These are phyloP conservation scores for Poeciliopsis infans DNA, from an alignment of 2,797 vertebrate genomes.

Conservation along the genomic window DNA sequence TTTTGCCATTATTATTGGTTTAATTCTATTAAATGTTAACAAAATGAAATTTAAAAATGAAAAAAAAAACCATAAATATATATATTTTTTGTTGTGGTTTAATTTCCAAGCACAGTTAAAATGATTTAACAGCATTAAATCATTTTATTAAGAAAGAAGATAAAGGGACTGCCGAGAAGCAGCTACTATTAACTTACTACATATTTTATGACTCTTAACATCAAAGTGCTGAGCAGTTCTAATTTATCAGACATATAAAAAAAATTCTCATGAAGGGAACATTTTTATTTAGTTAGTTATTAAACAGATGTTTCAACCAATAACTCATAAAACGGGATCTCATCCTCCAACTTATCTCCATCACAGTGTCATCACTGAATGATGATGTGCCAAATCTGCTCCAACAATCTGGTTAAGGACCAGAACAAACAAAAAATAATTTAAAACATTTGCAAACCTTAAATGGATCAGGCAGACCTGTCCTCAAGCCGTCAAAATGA, in stretches of 20 bases:
- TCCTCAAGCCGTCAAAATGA: background rate
- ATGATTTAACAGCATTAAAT: slow-evolving; percentile 15
- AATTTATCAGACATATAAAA: slow-evolving; percentile 12
- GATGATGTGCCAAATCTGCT: too few species aligned
- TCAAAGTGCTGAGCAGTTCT: slow-evolving; percentile 8
- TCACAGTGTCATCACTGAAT: background rate
- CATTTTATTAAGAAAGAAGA: slow-evolving; percentile 11
- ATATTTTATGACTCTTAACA: slow-evolving; percentile 39
- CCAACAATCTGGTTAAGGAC: background rate
- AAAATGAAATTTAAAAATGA: background rate
- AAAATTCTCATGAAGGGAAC: slow-evolving; percentile 17
- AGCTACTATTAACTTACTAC: slow-evolving; percentile 32
- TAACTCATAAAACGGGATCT: background rate
- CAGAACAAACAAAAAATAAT: background rate
- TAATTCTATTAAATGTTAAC: background rate
- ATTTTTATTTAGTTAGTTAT: slow-evolving; percentile 1
- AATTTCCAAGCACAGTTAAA: slow-evolving; percentile 7
- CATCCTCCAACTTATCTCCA: background rate
- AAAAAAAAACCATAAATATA: background rate
- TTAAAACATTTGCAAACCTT: background rate
- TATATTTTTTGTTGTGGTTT: background rate
- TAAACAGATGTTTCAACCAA: background rate
- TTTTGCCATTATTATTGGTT: background rate
- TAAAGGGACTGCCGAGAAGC: slow-evolving; percentile 21
- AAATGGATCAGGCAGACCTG: slow-evolving; percentile 2